phyloP scores from a whole-genome alignment of 1,140 invertebrate genomes.

The Cepaea nemoralis region DNA sequence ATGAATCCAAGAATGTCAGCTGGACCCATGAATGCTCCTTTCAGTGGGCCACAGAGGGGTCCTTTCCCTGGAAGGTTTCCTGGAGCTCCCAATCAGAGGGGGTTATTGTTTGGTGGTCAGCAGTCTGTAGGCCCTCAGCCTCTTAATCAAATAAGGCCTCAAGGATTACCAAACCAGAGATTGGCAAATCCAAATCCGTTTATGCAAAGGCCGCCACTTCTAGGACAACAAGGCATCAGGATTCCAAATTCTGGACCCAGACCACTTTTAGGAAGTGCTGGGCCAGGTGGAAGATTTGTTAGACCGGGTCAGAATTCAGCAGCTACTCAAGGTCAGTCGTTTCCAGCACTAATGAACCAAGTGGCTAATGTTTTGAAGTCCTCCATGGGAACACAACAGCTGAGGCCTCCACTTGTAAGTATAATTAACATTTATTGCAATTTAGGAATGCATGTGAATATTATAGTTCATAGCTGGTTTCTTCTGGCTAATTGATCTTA shows the following conservation, averaged over 20 bases:
- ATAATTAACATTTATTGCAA: neutral
- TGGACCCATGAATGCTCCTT: neutral
- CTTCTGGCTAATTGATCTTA: too few species aligned
- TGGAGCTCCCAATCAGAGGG: slow-evolving; percentile 1
- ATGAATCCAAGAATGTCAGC: neutral
- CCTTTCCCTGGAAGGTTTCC: slow-evolving; percentile 4
- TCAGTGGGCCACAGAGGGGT: neutral
- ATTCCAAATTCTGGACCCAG: neutral
- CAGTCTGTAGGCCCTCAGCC: neutral
- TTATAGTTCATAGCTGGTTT: too few species aligned
- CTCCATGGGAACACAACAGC: neutral
- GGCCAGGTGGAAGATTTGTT: neutral
- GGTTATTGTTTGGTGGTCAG: neutral
- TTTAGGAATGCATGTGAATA: too few species aligned
- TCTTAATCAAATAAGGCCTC: neutral
- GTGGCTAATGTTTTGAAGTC: neutral
- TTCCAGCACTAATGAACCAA: slow-evolving; percentile 24
- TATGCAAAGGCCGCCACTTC: neutral
- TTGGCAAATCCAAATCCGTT: neutral
- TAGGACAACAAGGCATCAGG: slow-evolving; percentile 3
- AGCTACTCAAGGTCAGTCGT: neutral
- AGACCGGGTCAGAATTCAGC: neutral
- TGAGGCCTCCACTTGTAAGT: neutral
- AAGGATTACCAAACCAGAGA: slow-evolving; percentile 1
- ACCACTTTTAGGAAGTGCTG: neutral